A percentile compares a stretch with the other conserved stretches of the same genome.
These are phyloP conservation scores for Drosophila melanosoma DNA, from an alignment of 2,888 invertebrate species.

Conservation along the genomic window DNA sequence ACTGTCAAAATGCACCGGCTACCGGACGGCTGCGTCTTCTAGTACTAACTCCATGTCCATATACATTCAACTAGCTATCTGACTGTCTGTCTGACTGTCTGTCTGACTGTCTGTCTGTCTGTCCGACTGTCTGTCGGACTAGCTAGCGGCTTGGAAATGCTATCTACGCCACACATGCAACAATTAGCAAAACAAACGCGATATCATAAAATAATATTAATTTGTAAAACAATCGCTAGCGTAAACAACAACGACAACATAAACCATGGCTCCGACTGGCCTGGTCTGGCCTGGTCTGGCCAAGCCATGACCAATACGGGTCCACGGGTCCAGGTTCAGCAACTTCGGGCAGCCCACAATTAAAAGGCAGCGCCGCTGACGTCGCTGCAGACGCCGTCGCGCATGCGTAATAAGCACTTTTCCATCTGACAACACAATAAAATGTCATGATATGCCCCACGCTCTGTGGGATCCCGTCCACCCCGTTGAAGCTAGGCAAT, in stretches of 20 bases:
- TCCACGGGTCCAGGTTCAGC: constrained; percentile 28
- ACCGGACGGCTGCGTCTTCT: constrained; percentile 57
- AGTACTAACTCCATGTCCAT: constrained; percentile 24
- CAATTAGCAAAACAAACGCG: constrained; percentile 81
- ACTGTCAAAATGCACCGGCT: constrained; percentile 81
- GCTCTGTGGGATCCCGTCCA: constrained; percentile 67
- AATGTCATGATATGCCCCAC: constrained; percentile 84
- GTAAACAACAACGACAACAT: constrained; percentile 75
- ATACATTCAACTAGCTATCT: constrained; percentile 35
- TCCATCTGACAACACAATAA: constrained; percentile 84
- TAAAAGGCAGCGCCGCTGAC: constrained; percentile 63
- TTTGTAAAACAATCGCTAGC: constrained; percentile 80
- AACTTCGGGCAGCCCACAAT: constrained; percentile 67
- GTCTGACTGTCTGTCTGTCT: constrained; percentile 13
- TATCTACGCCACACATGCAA: constrained; percentile 81
- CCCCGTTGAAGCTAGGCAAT: constrained; percentile 24
- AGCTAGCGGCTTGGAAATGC: constrained; percentile 67
- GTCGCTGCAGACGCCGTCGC: constrained; percentile 65
- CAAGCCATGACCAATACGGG: constrained; percentile 27
- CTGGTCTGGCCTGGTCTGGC: neutral
- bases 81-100: constrained; percentile 8
- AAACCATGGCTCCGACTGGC: constrained; percentile 3
- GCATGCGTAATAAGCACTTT: constrained; percentile 84
- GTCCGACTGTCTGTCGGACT: constrained; percentile 10
- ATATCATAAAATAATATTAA: constrained; percentile 82